Evolutionary conservation across 2,797 vertebrate genomes (phyloP), one percentile per base, ranked within the genome.

Genomic region (Coreius guichenoti): DNA sequence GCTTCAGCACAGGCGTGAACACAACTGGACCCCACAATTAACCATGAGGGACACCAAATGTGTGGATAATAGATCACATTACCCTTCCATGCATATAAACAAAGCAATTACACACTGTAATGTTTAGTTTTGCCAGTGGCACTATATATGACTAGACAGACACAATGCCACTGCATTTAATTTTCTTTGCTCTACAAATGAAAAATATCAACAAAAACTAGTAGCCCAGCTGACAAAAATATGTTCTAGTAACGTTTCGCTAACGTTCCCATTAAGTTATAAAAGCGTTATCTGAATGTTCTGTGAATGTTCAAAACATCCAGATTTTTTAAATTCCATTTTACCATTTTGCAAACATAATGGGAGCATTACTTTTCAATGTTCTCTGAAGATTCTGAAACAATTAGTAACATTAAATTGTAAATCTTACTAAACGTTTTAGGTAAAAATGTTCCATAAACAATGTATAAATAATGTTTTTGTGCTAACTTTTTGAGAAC

Each of bases 1-100:
- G 43, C 78, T 79, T 69, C 65, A 81, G 83, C 81, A 69, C 12
- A 77, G 85, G 54, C 75, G n/a, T 77, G 72, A 85, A 83, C 72
- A 69, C 65, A 70, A 36, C n/a, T 82, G 68, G 84, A 61, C 84
- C 39, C 16, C 33, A 49, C 72, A 77, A 74, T 83, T 74, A 88
- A 68, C 26, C 76, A 81, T 3, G 23, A 31, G 58, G 72, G 61
- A 74, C 61, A 47, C 43, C 56, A 8, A 65, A 26, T 51, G 43
- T 54, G 17, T 39, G 13, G 63, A 75, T 69, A 56, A 23, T 74
- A 43, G 21, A 69, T 54, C 29, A 56, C 29, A 43, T 72, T 6
- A 12, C 49, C 58, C 16, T 43, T 81, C 45, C 33, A 70, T 81
- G 47, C 61, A 76, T 76, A 54, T 69, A 81, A 76, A 75, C 77